Percentiles rank a stretch among this genome's conserved stretches.
Conservation (phyloP, 2,888 invertebrate species). For the Alloscopus bannaensis region DNA sequence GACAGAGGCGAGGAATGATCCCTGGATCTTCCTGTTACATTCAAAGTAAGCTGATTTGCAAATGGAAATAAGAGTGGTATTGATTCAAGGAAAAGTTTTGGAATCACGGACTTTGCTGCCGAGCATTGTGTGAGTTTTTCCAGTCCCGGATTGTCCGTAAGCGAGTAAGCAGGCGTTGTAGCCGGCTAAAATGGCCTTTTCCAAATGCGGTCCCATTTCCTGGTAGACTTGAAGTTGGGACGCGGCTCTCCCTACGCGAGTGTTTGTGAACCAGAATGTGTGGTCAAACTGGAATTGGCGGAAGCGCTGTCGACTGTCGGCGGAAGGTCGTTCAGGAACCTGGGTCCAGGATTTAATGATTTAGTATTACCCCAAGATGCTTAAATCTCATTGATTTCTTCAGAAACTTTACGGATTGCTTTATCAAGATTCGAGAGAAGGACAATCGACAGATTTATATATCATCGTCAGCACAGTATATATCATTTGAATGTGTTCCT, state of each 20-base stretch:
- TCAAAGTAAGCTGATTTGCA: not conserved
- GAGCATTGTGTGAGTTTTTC: conserved; percentile 78
- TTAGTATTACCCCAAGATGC: not conserved
- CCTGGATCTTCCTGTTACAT: conserved; percentile 76
- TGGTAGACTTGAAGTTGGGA: conserved; percentile 79
- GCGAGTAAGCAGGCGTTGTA: conserved; percentile 77
- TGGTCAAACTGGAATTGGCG: conserved; percentile 72
- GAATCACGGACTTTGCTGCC: conserved; percentile 75
- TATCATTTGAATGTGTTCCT: not conserved
- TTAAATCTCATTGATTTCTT: not conserved
- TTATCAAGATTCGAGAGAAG: not conserved
- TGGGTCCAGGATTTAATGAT: conserved; percentile 6
- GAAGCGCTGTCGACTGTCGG: conserved; percentile 70
- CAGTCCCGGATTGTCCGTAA: conserved; percentile 77
- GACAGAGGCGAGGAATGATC: conserved; percentile 76
- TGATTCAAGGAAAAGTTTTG: not conserved
- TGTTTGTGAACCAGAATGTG: conserved; percentile 67
- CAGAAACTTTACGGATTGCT: not conserved
- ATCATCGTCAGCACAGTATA: not conserved
- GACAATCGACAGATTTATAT: not conserved
- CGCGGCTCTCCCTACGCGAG: conserved; percentile 29
- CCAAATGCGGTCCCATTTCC: conserved; percentile 81
- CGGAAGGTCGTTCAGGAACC: conserved; percentile 72
- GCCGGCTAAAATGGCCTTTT: conserved; percentile 80
- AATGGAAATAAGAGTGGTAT: conserved; percentile 22